phyloP scores from a whole-genome alignment of 1,140 invertebrate species.

The Drosophila erecta region DNA sequence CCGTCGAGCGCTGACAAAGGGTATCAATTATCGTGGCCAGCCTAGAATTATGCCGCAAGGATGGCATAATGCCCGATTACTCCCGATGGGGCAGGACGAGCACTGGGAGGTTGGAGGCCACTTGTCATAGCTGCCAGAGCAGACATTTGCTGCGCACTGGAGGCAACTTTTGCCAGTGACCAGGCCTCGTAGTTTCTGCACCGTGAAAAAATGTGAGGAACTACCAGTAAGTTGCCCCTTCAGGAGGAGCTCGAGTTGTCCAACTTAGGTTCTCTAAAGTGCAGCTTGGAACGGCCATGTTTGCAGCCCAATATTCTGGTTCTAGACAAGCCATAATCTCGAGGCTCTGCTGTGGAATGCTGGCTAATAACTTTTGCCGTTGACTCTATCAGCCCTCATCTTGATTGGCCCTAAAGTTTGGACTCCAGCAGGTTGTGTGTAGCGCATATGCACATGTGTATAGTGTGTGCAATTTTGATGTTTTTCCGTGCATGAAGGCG shows the following conservation, averaged over 20 bases:
- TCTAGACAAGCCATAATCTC: too few relatives aligned
- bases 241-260: too few relatives aligned
- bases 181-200: slow-evolving; percentile 62
- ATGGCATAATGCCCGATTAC: slow-evolving; percentile 79
- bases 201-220: slow-evolving; percentile 21
- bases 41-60: slow-evolving; percentile 38
- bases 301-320: too few relatives aligned
- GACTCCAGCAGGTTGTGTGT: slow-evolving; percentile 22
- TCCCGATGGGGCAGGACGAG: slow-evolving; percentile 18
- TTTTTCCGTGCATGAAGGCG: slow-evolving; percentile 30
- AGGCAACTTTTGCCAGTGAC: slow-evolving; percentile 70
- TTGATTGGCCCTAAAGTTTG: slow-evolving; percentile 39
- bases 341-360: neutral
- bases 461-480: slow-evolving; percentile 7
- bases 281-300: too few relatives aligned
- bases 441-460: neutral
- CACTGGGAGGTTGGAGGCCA: slow-evolving; percentile 39
- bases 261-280: neutral
- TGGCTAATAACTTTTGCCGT: slow-evolving; percentile 38
- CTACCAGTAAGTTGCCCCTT: neutral
- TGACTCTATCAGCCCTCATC: slow-evolving; percentile 31
- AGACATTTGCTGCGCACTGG: slow-evolving; percentile 15
- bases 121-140: slow-evolving; percentile 71
- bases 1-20: slow-evolving; percentile 26
- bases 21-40: slow-evolving; percentile 44